Conservation (phyloP, 2,113 vertebrate genomes). For the Promerops cafer region DNA sequence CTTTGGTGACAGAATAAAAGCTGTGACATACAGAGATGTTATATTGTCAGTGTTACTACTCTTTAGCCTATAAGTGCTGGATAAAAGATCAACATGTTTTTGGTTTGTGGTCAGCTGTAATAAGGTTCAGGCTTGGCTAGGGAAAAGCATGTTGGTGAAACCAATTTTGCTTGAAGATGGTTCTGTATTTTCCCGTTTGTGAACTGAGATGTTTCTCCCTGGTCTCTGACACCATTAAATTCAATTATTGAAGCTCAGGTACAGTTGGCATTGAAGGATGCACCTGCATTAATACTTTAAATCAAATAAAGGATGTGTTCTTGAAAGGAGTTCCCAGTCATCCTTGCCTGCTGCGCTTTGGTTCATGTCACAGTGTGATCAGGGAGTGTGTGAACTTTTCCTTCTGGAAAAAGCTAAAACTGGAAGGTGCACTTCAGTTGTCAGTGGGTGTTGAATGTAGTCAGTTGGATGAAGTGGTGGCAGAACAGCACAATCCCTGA, state of each 20-base stretch:
- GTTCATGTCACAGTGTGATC: background rate
- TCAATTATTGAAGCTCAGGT: background rate
- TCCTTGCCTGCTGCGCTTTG: background rate
- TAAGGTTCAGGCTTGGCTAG: background rate
- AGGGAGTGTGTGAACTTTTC: background rate
- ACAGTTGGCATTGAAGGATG: background rate
- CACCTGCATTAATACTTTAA: background rate
- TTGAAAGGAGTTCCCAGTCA: background rate
- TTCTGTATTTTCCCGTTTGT: background rate
- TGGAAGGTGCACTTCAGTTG: background rate
- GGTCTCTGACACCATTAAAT: background rate
- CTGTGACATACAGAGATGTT: accelerated
- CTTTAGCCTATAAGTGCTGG: accelerated
- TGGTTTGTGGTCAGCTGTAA: background rate
- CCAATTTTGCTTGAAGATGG: background rate
- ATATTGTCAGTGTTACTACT: background rate
- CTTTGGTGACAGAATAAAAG: background rate
- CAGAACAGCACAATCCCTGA: background rate
- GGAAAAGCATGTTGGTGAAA: background rate
- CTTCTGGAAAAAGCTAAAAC: background rate
- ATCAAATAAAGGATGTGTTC: background rate
- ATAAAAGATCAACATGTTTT: background rate
- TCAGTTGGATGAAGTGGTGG: background rate
- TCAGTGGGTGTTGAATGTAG: background rate
- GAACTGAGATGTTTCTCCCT: background rate